Percentiles rank a stretch among this genome's conserved stretches.
These are phyloP conservation scores for Lamellibrachia luymesi DNA, from an alignment of 1,140 invertebrate genomes.

Conservation along the genomic window DNA sequence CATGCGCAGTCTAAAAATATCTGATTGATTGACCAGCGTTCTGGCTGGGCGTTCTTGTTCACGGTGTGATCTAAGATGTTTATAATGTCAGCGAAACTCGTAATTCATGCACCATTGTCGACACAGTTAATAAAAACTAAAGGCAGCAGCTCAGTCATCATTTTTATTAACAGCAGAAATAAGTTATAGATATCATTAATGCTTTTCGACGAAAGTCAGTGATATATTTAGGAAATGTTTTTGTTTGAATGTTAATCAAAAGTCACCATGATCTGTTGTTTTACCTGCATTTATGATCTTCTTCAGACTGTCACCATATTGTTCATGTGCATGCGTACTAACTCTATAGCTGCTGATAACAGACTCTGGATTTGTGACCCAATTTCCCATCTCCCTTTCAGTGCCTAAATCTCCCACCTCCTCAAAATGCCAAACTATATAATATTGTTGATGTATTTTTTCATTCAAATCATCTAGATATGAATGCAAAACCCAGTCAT, in stretches of 20 bases:
- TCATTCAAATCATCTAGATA: background rate
- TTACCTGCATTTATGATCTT: background rate
- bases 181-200: background rate
- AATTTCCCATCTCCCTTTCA: too few relatives aligned
- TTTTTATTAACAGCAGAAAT: background rate
- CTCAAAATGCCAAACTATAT: too few relatives aligned
- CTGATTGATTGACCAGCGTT: background rate
- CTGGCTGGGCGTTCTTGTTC: background rate
- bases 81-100: background rate
- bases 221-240: background rate
- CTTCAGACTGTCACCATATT: background rate
- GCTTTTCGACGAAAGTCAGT: background rate
- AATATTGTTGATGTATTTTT: too few relatives aligned
- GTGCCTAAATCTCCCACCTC: too few relatives aligned
- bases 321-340: too few relatives aligned
- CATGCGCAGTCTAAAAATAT: background rate
- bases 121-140: background rate
- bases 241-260: constrained; percentile 1
- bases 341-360: too few relatives aligned
- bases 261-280: background rate
- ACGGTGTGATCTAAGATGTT: background rate
- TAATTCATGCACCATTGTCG: background rate
- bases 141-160: background rate
- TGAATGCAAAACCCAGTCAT: background rate
- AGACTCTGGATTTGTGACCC: too few relatives aligned